Evolutionary conservation across 2,888 invertebrate genomes (phyloP).

Genomic region (Drepanosiphum platanoidis): DNA sequence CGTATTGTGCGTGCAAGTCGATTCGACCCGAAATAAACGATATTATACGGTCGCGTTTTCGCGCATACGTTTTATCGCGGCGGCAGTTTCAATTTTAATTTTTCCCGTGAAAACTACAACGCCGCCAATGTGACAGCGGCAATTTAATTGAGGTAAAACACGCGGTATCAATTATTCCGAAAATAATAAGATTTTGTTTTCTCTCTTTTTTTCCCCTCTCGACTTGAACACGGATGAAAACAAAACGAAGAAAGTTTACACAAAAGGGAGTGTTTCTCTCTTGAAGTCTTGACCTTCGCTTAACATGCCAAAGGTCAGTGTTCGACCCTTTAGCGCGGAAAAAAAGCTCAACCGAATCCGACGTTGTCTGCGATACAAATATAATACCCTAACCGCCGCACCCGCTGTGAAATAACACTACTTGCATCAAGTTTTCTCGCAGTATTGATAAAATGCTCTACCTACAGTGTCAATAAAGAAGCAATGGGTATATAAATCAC

Average conservation of each 20-base stretch:
- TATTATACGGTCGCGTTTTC: too few relatives aligned
- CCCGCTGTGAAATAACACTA: neutral
- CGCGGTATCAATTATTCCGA: neutral
- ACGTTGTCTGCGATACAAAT: neutral
- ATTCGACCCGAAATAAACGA: too few relatives aligned
- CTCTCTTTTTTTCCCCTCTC: neutral
- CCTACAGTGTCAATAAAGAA: too few relatives aligned
- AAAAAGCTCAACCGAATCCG: conserved; percentile 4
- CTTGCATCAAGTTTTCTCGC: neutral
- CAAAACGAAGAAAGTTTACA: conserved; percentile 47
- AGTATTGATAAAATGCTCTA: too few relatives aligned
- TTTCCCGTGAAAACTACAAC: too few relatives aligned
- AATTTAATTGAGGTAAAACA: conserved; percentile 8
- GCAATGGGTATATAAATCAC: too few relatives aligned
- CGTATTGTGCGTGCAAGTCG: too few relatives aligned
- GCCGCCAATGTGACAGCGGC: too few relatives aligned
- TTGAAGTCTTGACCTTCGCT: conserved; percentile 1
- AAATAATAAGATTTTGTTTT: conserved; percentile 20
- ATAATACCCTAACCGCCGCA: too few relatives aligned
- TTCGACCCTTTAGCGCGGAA: neutral
- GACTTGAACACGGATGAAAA: conserved; percentile 19
- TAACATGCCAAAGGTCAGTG: neutral
- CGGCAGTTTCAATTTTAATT: too few relatives aligned
- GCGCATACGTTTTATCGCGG: too few relatives aligned
- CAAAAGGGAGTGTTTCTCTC: conserved; percentile 20